Evolutionary conservation across 2,113 vertebrate species (phyloP).

Genomic region (Callaeas wilsoni): DNA sequence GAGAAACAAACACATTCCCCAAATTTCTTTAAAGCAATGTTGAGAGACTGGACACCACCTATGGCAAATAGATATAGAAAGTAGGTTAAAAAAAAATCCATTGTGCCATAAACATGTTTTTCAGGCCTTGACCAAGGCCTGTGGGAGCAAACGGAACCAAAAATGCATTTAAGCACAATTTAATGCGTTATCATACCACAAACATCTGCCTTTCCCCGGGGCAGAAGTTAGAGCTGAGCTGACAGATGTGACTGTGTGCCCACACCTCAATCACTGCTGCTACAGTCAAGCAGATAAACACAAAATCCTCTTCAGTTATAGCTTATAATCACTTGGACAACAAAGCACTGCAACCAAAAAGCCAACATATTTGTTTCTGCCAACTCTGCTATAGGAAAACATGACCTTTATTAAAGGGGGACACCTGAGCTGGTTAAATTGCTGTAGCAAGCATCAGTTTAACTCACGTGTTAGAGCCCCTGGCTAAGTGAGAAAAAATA

Average conservation of each 20-base stretch:
- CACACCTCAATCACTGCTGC: neutral
- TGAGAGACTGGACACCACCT: neutral
- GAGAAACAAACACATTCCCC: neutral
- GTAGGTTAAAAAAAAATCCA: neutral
- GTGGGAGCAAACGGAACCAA: neutral
- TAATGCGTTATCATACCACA: neutral
- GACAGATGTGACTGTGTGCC: neutral
- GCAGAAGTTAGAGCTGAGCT: neutral
- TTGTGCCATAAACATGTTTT: neutral
- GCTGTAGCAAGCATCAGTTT: neutral
- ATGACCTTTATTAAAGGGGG: neutral
- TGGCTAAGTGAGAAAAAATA: neutral
- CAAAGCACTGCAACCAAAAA: neutral
- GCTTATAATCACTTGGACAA: neutral
- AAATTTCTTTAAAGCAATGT: neutral
- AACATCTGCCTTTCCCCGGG: neutral
- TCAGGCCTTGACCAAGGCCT: neutral
- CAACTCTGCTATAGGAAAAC: neutral
- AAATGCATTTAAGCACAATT: neutral
- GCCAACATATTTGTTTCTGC: neutral
- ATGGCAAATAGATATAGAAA: neutral
- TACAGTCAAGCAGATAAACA: neutral
- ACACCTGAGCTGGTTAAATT: neutral
- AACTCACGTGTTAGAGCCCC: neutral
- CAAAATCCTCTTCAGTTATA: neutral